A percentile compares a stretch with the other conserved stretches of the same genome.
These are phyloP conservation scores for Scophthalmus maximus DNA, from an alignment of 2,113 vertebrate species.

Conservation along the genomic window DNA sequence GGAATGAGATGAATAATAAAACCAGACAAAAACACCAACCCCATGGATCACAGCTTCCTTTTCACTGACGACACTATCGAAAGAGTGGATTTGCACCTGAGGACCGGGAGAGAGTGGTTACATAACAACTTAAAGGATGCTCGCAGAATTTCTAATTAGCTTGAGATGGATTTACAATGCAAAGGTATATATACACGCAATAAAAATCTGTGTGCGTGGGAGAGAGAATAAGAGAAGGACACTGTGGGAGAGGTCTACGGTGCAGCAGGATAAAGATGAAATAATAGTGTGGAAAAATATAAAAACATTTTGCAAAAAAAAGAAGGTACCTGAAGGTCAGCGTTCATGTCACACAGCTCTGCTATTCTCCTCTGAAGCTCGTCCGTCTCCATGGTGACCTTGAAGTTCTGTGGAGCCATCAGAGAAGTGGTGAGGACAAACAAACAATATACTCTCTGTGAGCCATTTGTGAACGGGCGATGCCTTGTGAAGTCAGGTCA, in stretches of 20 bases:
- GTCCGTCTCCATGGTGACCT: constrained; percentile 83
- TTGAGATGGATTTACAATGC: not conserved
- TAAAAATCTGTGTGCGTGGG: not conserved
- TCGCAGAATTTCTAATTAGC: not conserved
- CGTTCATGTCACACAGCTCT: constrained; percentile 82
- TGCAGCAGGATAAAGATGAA: not conserved
- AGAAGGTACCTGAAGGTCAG: constrained; percentile 86
- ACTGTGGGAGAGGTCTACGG: not conserved
- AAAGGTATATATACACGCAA: too few relatives aligned
- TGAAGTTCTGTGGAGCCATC: constrained; percentile 84
- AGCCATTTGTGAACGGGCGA: not conserved
- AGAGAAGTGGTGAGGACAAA: constrained; percentile 15
- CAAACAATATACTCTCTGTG: not conserved
- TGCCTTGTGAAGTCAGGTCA: not conserved
- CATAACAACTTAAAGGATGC: not conserved
- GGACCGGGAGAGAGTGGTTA: not conserved
- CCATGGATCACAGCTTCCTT: constrained; percentile 85
- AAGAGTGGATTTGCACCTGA: constrained; percentile 85
- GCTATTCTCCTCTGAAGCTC: constrained; percentile 86
- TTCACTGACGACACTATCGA: constrained; percentile 79
- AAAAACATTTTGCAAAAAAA: not conserved
- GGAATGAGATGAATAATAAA: not conserved
- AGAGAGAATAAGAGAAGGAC: not conserved
- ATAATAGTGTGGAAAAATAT: not conserved
- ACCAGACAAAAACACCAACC: constrained; percentile 73